Base-by-base conservation (phyloP, 2,888 invertebrate species). In the Limnephilus lunatus region DNA sequence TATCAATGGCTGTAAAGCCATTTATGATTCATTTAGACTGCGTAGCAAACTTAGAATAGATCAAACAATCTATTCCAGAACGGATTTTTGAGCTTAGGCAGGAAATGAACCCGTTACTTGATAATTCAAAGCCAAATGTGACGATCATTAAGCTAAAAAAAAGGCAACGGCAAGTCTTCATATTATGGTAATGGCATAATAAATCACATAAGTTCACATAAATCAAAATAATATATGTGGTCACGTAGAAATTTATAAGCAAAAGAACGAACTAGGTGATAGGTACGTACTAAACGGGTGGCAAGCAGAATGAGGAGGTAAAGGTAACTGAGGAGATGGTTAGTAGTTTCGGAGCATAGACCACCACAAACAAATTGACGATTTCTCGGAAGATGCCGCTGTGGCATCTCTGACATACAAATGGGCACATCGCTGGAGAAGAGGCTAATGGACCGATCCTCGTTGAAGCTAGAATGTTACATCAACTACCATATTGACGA, bases 311-410 rank as follows among this genome's bases (percentile, higher is more conserved):
- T 48, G 48, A 15, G 68, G 9, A n/a, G 25, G 9, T 9, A 25
- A 68, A 68, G 9, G 68, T n/a, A 68, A 9, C 9, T 5, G 25
- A 68, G n/a, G 68, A 25, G 9, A 25, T 25, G 7, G 68, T 68
- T 68, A 68, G 68, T 68, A 68, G 68, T 68, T 68, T 68, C n/a
- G 25, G 90, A 92, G 86, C 93, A 92, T 85, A 91, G 89, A 92
- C 91, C 90, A 90, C 90, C 91, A 89, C 91, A 91, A 90, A 85
- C 92, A 90, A 92, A 92, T 91, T 93, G 93, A 93, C 93, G 93
- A 93, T 91, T 92, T 91, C 91, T 92, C 92, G 91, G 92, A 93
- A 93, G 91, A 92, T 92, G 91, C 91, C 93, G 32, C 85, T 15
- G 44, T 30, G n/a, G 85, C 48, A 32, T 87, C 48, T 31, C 87